Evolutionary conservation across 2,113 vertebrate genomes (phyloP).

Genomic region (Muntiacus reevesi): DNA sequence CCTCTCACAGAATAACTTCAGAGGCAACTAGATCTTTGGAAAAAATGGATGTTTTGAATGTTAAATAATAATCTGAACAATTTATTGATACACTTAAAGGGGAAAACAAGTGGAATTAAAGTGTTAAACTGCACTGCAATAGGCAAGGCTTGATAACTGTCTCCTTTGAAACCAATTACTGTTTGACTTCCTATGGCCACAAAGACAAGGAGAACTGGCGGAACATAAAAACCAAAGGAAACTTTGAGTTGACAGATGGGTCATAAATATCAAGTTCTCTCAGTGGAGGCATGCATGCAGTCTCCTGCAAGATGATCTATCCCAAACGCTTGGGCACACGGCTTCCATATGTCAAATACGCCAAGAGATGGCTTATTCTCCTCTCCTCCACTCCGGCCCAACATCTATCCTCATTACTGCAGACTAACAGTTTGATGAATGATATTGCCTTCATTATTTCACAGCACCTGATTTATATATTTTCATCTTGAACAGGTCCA

Average conservation of each 20-base stretch:
- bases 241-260: neutral
- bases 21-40: neutral
- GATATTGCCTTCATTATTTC: neutral
- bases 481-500: conserved; percentile 3
- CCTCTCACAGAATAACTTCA: neutral
- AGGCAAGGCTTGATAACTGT: neutral
- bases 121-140: neutral
- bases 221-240: neutral
- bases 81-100: neutral
- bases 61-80: neutral
- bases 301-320: neutral
- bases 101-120: neutral
- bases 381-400: neutral
- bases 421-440: neutral
- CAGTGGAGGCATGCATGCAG: neutral
- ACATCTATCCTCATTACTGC: neutral
- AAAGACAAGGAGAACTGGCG: neutral
- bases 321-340: neutral
- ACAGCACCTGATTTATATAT: neutral
- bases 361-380: neutral
- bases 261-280: conserved; percentile 15
- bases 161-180: neutral
- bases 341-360: neutral
- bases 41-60: neutral
- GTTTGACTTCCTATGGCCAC: neutral